Conservation (phyloP, 2,113 vertebrate species). For the Phylloscopus whistleri region DNA sequence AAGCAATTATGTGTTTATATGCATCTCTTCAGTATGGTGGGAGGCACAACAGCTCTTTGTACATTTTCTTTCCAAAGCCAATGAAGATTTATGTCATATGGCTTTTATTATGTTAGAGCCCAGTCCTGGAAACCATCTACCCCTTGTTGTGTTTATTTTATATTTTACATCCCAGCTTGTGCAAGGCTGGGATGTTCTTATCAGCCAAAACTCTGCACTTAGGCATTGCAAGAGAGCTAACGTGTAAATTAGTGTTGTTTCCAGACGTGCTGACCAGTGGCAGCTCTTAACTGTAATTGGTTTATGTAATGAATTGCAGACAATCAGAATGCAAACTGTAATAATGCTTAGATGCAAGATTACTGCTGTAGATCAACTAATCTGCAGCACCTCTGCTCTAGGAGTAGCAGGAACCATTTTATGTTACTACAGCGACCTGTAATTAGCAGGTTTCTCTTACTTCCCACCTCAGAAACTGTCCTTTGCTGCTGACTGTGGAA, state of each 20-base stretch:
- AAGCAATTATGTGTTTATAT: background rate
- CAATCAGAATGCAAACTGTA: background rate
- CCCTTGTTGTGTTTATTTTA: background rate
- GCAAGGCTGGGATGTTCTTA: background rate
- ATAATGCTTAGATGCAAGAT: background rate
- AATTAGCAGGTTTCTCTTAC: background rate
- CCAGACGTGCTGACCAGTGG: background rate
- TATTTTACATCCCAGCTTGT: background rate
- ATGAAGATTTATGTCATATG: background rate
- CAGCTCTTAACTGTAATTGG: background rate
- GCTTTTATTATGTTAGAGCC: background rate
- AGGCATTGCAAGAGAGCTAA: background rate
- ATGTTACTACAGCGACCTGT: background rate
- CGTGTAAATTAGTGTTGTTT: background rate
- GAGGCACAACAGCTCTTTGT: background rate
- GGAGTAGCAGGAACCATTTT: background rate
- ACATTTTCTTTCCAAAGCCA: background rate
- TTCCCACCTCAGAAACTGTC: background rate
- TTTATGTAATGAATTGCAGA: slow-evolving; percentile 17
- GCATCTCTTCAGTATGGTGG: background rate
- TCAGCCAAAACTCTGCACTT: background rate
- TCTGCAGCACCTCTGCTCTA: background rate
- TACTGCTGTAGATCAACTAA: background rate
- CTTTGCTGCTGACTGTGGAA: background rate
- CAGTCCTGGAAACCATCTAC: background rate